Percentiles rank a stretch among this genome's conserved stretches.
Evolutionary conservation across 2,797 vertebrate genomes (phyloP).

Genomic region (Takifugu ocellatus): DNA sequence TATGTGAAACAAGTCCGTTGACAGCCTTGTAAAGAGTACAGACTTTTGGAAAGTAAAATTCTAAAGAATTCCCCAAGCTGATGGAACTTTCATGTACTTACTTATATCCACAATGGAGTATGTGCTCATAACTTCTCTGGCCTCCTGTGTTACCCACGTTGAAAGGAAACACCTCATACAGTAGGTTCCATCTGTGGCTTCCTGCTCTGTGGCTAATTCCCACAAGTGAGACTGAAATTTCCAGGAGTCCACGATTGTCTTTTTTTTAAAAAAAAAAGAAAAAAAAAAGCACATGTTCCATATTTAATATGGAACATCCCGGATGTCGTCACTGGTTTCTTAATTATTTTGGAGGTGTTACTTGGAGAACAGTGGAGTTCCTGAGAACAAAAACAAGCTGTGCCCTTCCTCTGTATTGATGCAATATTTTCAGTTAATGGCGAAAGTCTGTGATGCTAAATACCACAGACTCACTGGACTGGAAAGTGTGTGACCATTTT

Average conservation of each 20-base stretch:
- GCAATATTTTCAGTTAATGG: constrained; percentile 4
- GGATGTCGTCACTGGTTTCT: constrained; percentile 3
- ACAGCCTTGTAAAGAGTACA: constrained; percentile 24
- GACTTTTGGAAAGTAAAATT: constrained; percentile 23
- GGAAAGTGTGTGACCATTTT: too few species aligned
- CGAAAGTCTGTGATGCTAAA: too few species aligned
- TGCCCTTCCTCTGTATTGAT: neutral
- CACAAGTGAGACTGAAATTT: constrained; percentile 49
- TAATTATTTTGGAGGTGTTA: constrained; percentile 1
- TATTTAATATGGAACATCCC: constrained; percentile 7
- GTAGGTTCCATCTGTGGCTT: constrained; percentile 59
- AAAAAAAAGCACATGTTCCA: constrained; percentile 16
- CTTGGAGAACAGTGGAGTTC: neutral
- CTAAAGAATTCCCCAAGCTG: constrained; percentile 4
- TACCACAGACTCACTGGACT: neutral
- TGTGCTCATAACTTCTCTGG: constrained; percentile 38
- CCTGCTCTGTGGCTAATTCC: constrained; percentile 52
- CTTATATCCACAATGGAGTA: constrained; percentile 33
- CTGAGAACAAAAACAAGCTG: neutral
- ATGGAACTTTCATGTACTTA: constrained; percentile 12
- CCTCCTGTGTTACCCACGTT: constrained; percentile 27
- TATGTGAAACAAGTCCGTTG: constrained; percentile 7
- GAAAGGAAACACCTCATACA: constrained; percentile 58
- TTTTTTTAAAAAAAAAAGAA: neutral
- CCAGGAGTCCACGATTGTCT: constrained; percentile 32